Evolutionary conservation across 2,113 vertebrate species (phyloP).

Genomic region (Actenoides hombroni): DNA sequence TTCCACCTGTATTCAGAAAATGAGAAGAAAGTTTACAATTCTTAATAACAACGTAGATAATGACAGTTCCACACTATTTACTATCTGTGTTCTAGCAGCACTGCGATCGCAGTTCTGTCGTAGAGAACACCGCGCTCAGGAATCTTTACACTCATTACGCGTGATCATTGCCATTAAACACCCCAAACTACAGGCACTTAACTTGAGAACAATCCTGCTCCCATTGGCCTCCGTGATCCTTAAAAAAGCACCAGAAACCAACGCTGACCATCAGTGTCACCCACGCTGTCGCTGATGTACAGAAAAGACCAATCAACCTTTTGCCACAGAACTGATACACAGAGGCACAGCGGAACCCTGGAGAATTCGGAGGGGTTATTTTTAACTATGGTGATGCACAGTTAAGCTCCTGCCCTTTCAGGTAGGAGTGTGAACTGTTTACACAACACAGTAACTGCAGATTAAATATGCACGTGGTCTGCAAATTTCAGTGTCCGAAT

Average conservation of each 20-base stretch:
- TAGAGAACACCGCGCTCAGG: accelerated
- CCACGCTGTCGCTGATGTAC: not conserved
- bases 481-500: not conserved
- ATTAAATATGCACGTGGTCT: not conserved
- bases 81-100: not conserved
- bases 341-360: not conserved
- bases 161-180: not conserved
- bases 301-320: not conserved
- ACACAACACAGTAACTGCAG: not conserved
- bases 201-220: not conserved
- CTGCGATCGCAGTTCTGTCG: not conserved
- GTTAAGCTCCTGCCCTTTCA: not conserved
- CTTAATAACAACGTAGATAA: not conserved
- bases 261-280: not conserved
- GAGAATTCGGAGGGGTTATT: not conserved
- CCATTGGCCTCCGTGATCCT: not conserved
- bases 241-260: not conserved
- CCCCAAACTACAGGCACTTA: not conserved
- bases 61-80: not conserved
- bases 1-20: conserved; percentile 88
- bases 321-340: not conserved
- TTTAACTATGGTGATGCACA: not conserved
- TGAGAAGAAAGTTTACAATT: not conserved
- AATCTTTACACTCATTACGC: not conserved
- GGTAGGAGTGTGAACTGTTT: not conserved